Evolutionary conservation across 1,140 invertebrate genomes (phyloP).

Genomic region (Saxidomus purpurata): DNA sequence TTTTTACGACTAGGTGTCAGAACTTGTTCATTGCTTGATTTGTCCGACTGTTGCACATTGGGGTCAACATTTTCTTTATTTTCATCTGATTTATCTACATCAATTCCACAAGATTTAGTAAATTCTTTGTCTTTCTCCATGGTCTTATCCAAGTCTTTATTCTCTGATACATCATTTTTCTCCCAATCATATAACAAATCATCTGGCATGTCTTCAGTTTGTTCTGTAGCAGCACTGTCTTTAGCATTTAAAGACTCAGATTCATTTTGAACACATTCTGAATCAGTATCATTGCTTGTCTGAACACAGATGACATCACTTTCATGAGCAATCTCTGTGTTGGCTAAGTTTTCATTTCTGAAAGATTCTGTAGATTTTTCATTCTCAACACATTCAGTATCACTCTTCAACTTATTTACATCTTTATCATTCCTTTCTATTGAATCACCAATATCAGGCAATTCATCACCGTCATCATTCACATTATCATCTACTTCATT

Average conservation of each 20-base stretch:
- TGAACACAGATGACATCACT: neutral
- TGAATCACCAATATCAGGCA: conserved; percentile 36
- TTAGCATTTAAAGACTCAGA: neutral
- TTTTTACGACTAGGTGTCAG: neutral
- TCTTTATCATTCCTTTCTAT: neutral
- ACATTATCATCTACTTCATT: neutral
- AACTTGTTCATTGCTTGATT: neutral
- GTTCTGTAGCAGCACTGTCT: neutral
- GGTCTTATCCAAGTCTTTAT: neutral
- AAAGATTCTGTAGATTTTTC: too few relatives aligned
- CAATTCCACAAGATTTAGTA: neutral
- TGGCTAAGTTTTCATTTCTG: neutral
- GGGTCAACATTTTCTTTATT: conserved; percentile 54
- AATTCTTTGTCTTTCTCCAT: conserved; percentile 6
- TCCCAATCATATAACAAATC: conserved; percentile 21
- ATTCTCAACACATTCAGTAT: neutral
- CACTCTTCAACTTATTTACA: neutral
- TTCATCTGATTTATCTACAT: conserved; percentile 23
- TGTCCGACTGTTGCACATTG: neutral
- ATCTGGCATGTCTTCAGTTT: neutral
- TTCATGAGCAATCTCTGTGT: neutral
- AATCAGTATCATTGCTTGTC: neutral
- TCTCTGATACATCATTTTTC: neutral
- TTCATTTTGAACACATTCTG: neutral
- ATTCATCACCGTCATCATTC: conserved; percentile 9